Conservation (phyloP, 2,888 invertebrate species). For the Cantharis flavilabris region DNA sequence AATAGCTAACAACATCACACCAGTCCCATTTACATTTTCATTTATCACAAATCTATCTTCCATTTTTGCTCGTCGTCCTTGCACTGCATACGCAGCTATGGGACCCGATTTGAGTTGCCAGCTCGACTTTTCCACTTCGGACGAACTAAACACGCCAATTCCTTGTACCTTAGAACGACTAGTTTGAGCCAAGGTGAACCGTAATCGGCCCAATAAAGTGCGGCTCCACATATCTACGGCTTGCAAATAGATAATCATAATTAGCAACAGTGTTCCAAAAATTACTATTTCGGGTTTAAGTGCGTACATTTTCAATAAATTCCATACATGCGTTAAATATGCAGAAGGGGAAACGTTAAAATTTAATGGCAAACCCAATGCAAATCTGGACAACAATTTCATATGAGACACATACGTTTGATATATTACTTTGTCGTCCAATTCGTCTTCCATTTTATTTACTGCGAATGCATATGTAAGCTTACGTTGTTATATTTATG, state of each 20-base stretch:
- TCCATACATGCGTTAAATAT: constrained; percentile 77
- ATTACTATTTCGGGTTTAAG: constrained; percentile 80
- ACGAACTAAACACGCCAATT: constrained; percentile 61
- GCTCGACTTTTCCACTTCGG: constrained; percentile 62
- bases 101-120: constrained; percentile 80
- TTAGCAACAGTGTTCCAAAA: constrained; percentile 70
- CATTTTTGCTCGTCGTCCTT: constrained; percentile 89
- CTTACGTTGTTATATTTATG: constrained; percentile 11
- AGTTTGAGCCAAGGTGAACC: constrained; percentile 67
- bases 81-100: constrained; percentile 87
- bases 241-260: constrained; percentile 81
- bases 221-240: constrained; percentile 84
- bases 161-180: constrained; percentile 61
- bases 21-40: constrained; percentile 82
- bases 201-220: constrained; percentile 69
- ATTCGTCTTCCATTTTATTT: constrained; percentile 83
- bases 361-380: constrained; percentile 79
- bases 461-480: not conserved
- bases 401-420: constrained; percentile 86
- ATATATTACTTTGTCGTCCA: constrained; percentile 85
- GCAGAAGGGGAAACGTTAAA: constrained; percentile 54
- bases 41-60: constrained; percentile 92
- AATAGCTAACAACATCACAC: constrained; percentile 86
- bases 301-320: constrained; percentile 76
- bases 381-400: constrained; percentile 81